Base-by-base conservation (phyloP, 92 coral and sea anemone genomes). In the Porites cylindrica region DNA sequence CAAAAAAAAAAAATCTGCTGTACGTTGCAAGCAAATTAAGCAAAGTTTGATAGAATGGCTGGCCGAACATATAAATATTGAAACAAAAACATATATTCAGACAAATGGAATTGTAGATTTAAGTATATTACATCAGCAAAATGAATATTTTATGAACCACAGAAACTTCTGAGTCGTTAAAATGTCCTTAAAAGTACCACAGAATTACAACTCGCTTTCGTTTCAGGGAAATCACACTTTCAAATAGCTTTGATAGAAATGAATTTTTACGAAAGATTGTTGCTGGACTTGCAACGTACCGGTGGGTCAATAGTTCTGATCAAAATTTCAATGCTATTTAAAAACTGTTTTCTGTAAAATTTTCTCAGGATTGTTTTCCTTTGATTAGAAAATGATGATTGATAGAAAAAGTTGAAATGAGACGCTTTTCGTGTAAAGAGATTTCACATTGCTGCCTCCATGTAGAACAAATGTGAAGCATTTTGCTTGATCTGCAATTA, bases 61-160 rank as follows among this genome's bases (percentile, higher is more conserved):
- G 18, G 18, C 66, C 66, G 18, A 14, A 62, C 21, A 14, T 16
- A 62, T 14, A 62, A 62, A 62, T 18, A 38, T 38, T 62, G 32
- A 21, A 43, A 7, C 16, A 9, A 67, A 23, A 67, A 67, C 60
- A 21, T 26, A 38, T 38, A 38, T 67, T 12, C 5, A 70, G 43
- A 32, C 38, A 70, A 29, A 16, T 13, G 19, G n/a, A 47, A 72
- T 72, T 17, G 58, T 0, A 75, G 58, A 52, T 10, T 17, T 52
- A 10, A 75, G 64, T n/a, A 4, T 38, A 75, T 3, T 20, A 19
- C 78, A 13, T 75, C 64, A 52, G 51, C 2, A 6, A 18, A 17
- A 75, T 75, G 7, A 75, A 75, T 75, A 75, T 75, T 75, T 75
- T 3, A 75, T 75, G 11, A 52, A 52, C 78, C 78, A 75, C 78